A percentile compares a stretch with the other conserved stretches of the same genome.
These are phyloP conservation scores for Pholis gunnellus DNA, from an alignment of 2,113 vertebrate species.

Conservation along the genomic window DNA sequence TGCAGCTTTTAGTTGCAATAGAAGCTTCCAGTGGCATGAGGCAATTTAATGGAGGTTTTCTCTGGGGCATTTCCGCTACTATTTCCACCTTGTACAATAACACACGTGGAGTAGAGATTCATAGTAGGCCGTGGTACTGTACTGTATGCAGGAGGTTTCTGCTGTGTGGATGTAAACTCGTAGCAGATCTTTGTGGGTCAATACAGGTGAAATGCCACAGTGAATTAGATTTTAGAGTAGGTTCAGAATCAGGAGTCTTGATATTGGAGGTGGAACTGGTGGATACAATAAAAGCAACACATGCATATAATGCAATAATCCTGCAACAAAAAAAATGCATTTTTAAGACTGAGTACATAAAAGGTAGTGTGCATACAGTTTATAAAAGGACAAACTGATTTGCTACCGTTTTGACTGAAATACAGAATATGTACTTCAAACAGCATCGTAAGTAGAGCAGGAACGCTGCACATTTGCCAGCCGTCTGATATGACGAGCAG, in stretches of 20 bases:
- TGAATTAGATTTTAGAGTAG: background rate
- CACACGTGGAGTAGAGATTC: constrained; percentile 32
- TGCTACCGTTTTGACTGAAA: background rate
- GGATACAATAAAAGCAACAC: background rate
- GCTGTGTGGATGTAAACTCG: constrained; percentile 12
- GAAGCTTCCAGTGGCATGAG: constrained; percentile 17
- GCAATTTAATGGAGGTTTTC: constrained; percentile 34
- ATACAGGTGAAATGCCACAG: background rate
- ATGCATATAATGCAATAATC: background rate
- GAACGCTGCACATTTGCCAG: constrained; percentile 33
- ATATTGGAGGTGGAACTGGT: background rate
- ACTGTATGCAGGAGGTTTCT: constrained; percentile 15
- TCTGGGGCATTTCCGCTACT: constrained; percentile 46
- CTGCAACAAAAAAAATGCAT: background rate
- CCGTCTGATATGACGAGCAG: constrained; percentile 47
- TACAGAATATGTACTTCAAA: constrained; percentile 36
- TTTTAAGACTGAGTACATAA: background rate
- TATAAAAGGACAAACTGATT: background rate
- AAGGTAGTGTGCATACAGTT: background rate
- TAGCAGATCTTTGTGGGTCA: background rate
- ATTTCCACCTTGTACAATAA: constrained; percentile 33
- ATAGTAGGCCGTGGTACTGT: constrained; percentile 37
- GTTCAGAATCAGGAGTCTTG: background rate
- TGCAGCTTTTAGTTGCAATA: constrained; percentile 26
- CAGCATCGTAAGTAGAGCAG: constrained; percentile 45